These are phyloP conservation scores for Halesus radiatus DNA, from an alignment of 1,140 invertebrate genomes.

Conservation along the genomic window DNA sequence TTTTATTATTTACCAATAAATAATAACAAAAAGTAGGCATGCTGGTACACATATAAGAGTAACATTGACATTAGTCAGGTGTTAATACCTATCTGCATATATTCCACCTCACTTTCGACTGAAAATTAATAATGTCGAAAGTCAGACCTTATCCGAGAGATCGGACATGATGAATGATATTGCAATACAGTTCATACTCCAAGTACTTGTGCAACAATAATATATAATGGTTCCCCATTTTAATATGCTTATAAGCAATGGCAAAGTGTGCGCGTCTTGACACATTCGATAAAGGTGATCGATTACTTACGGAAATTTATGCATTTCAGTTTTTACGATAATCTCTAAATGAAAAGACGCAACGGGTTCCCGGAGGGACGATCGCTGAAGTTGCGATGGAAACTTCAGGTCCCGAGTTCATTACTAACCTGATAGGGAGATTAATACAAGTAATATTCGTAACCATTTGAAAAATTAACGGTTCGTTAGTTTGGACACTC, in stretches of 20 bases:
- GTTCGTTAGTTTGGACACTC: too few relatives aligned
- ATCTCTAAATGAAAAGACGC: neutral
- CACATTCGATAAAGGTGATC: constrained; percentile 39
- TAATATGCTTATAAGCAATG: constrained; percentile 12
- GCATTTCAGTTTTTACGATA: neutral
- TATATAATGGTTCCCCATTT: neutral
- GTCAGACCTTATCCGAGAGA: constrained; percentile 29
- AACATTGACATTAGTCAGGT: too few relatives aligned
- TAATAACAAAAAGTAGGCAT: too few relatives aligned
- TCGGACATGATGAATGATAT: constrained; percentile 39
- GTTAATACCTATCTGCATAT: too few relatives aligned
- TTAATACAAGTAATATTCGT: too few relatives aligned
- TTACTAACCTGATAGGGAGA: too few relatives aligned
- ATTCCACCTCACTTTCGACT: neutral
- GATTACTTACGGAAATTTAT: constrained; percentile 43
- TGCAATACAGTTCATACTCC: constrained; percentile 8
- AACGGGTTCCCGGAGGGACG: too few relatives aligned
- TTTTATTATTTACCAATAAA: too few relatives aligned
- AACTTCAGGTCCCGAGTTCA: too few relatives aligned
- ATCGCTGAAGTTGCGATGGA: too few relatives aligned
- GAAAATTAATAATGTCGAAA: constrained; percentile 16
- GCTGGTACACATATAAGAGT: too few relatives aligned
- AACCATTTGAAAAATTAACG: too few relatives aligned
- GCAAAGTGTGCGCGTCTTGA: constrained; percentile 15
- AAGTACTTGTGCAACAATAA: neutral